phyloP scores from a whole-genome alignment of 2,888 invertebrate genomes.

The Prosapia bicincta region DNA sequence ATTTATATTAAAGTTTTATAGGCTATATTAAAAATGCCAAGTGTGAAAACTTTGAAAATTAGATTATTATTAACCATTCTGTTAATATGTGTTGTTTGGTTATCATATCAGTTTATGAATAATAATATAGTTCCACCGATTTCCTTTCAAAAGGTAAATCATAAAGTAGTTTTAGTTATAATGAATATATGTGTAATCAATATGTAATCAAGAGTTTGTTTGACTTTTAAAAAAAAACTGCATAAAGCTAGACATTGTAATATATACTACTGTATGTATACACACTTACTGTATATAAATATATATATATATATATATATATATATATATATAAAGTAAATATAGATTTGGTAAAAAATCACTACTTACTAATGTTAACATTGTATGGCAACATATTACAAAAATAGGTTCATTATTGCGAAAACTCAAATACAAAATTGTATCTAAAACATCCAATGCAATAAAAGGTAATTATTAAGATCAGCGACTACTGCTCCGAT shows the following conservation, averaged over 20 bases:
- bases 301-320: no score
- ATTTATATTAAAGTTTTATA: neutral
- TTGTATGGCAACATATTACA: no score
- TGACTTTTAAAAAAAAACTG: neutral
- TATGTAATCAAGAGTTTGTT: neutral
- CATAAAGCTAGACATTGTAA: neutral
- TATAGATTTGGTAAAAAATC: no score
- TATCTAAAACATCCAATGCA: no score
- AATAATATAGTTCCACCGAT: slow-evolving; percentile 4
- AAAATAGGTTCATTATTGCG: no score
- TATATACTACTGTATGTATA: neutral
- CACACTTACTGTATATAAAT: neutral
- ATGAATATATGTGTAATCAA: neutral
- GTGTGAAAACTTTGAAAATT: neutral
- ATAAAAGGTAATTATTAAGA: no score
- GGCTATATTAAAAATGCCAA: neutral
- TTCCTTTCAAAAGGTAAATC: slow-evolving; percentile 7
- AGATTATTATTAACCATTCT: neutral
- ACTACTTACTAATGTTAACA: no score
- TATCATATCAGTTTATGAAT: slow-evolving; percentile 19
- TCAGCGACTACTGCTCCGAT: no score
- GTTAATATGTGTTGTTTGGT: neutral
- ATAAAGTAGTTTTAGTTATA: neutral
- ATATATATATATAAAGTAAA: no score
- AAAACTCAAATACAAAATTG: no score